Base-by-base conservation (phyloP, 1,140 invertebrate species). In the Drosophila virilis region DNA sequence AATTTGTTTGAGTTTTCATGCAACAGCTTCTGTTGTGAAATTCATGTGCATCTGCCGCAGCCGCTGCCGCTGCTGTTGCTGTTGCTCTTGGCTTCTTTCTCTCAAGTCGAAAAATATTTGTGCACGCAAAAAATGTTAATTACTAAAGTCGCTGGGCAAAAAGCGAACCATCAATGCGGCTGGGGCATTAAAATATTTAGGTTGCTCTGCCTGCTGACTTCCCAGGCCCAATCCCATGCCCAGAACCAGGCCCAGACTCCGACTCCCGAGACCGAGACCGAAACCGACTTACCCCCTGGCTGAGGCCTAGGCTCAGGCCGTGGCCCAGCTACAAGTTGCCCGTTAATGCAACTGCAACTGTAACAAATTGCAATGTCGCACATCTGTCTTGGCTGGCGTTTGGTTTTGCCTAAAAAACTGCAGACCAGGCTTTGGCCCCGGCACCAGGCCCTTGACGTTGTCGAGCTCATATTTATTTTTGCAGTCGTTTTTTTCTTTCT, bases 51-150 rank as follows among this genome's bases (percentile, higher is more conserved):
- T 76, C 80, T 83, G 80, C 78, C 50, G 74, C 74, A 38, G 10
- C 22, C 28, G 82, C 79, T 80, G 75, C 79, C 77, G 83, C 74
- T 80, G 75, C 79, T 77, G 40, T 33, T 51, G 48, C 48, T 35
- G 50, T 35, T 35, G 50, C 59, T 69, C 61, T 58, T 80, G 67
- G 54, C 61, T 84, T 74, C 70, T 88, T 69, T 78, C 71, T 70
- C 71, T 74, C 71, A 65, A 82, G 71, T 80, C 84, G 85, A 89
- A 89, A 89, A 90, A 90, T 89, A 89, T 89, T 89, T 89, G 83
- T 89, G 85, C 84, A 89, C 84, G 84, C 84, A 89, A 89, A 89
- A 89, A 89, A 89, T 89, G 84, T 89, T 89, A 89, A 89, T 89
- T 89, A 81, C 84, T 74, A 46, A 38, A 72, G 60, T 43, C 55